Evolutionary conservation across 2,797 vertebrate genomes (phyloP), one percentile per base, ranked within the genome.

Genomic region (Diglossa cyanea): DNA sequence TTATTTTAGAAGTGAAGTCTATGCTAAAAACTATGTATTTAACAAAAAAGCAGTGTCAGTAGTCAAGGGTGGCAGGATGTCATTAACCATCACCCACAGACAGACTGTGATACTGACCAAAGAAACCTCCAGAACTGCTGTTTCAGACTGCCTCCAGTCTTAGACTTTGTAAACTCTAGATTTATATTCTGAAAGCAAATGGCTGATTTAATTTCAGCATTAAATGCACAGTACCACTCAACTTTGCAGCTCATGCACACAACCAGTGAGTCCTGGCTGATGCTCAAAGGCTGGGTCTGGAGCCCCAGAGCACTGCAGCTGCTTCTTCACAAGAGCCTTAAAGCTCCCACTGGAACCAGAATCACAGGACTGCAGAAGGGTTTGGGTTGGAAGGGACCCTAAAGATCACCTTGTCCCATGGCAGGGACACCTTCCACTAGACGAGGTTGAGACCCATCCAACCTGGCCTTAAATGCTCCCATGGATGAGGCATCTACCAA

Each of bases 381-480:
- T 13, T 47, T 47, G 47, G 35, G 25, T 4, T 40, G 40, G 30
- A 53, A 88, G 21, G 30, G 26, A 67, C 18, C 30, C 30, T 31
- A 40, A 51, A 45, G 19, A 65, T 10, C 37, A 47, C 17, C 39
- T 23, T 30, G 33, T 16, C 19, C 54, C 63, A 39, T 30, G 24
- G 48, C 65, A 70, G 35, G 26, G 35, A 63, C 51, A 65, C 23
- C 26, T 39, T 30, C 28, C 13, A 44, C 23, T 17, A 30, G 44
- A 30, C 0, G 0, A 39, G 37, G 11, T 0, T 58, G 28, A 79
- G 30, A n/a, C 19, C 5, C 45, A 72, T 45, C 39, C 44, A 78
- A 57, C 15, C 37, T 20, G 50, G 50, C 58, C 23, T 63, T 65
- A 55, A 50, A n/a, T 20, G 12, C 7, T 72, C 37, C 28, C 53